Evolutionary conservation across 2,113 vertebrate genomes (phyloP).

Genomic region (Rousettus leschenaultii): DNA sequence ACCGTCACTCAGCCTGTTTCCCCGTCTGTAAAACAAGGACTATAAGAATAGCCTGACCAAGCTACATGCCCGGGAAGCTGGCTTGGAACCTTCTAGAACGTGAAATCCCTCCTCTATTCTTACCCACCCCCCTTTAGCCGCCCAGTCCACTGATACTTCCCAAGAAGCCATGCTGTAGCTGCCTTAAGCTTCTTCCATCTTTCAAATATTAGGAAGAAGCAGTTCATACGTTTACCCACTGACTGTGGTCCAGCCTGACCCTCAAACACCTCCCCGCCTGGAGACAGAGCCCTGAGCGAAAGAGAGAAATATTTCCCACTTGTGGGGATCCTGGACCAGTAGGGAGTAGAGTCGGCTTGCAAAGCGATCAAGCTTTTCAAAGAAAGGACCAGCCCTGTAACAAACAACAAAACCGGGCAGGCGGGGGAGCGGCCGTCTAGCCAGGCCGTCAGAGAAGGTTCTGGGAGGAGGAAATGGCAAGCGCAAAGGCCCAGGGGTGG

Average conservation of each 20-base stretch:
- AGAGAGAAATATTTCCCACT: neutral
- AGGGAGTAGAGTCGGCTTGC: fast-evolving
- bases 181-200: fast-evolving
- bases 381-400: neutral
- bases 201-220: neutral
- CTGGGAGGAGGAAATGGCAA: neutral
- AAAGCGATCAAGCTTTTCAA: fast-evolving
- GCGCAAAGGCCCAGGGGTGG: neutral
- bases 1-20: neutral
- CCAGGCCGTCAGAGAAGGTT: neutral
- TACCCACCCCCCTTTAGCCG: neutral
- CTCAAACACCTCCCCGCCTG: neutral
- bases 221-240: fast-evolving
- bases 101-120: neutral
- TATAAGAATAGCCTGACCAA: fast-evolving
- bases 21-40: neutral
- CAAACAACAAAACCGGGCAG: neutral
- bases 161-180: neutral
- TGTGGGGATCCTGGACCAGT: fast-evolving
- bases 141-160: neutral
- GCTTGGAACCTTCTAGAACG: neutral
- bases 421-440: fast-evolving
- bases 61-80: fast-evolving
- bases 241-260: neutral
- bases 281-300: neutral